Conservation (phyloP, 37 sponge, comb jelly and placozoan genomes). For the Haliclona indistincta region DNA sequence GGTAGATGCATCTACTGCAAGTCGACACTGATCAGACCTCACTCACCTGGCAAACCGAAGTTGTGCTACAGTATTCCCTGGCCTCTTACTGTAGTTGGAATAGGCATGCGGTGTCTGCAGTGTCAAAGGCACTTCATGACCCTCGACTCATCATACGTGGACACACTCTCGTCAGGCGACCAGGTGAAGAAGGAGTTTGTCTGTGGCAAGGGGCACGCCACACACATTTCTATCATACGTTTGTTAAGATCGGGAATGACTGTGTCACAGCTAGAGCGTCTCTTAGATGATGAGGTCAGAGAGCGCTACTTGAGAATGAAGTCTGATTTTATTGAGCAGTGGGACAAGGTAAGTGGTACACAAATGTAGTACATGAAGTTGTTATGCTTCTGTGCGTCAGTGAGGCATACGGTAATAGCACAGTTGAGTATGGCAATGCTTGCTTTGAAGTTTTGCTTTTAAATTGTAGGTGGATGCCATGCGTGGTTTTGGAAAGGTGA, state of each 20-base stretch:
- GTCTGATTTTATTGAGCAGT: slow-evolving; percentile 33
- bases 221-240: slow-evolving; percentile 41
- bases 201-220: slow-evolving; percentile 33
- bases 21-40: slow-evolving; percentile 31
- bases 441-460: background rate
- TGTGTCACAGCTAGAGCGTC: background rate
- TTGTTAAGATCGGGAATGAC: slow-evolving; percentile 23
- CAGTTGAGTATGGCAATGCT: background rate
- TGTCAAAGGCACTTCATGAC: slow-evolving; percentile 45
- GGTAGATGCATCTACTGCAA: slow-evolving; percentile 46
- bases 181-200: slow-evolving; percentile 43
- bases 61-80: slow-evolving; percentile 38
- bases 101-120: slow-evolving; percentile 39
- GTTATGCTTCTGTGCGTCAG: no score
- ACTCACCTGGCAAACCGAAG: slow-evolving; percentile 46
- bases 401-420: background rate
- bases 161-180: slow-evolving; percentile 46
- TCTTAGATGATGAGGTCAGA: slow-evolving; percentile 28
- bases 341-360: slow-evolving; percentile 30
- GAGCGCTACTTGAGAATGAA: slow-evolving; percentile 43
- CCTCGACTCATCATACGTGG: slow-evolving; percentile 21
- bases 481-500: slow-evolving; percentile 57
- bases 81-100: slow-evolving; percentile 24
- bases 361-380: background rate
- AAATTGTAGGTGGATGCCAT: slow-evolving; percentile 54